Conservation (phyloP, 1,140 invertebrate genomes). For the Elysia chlorotica region DNA sequence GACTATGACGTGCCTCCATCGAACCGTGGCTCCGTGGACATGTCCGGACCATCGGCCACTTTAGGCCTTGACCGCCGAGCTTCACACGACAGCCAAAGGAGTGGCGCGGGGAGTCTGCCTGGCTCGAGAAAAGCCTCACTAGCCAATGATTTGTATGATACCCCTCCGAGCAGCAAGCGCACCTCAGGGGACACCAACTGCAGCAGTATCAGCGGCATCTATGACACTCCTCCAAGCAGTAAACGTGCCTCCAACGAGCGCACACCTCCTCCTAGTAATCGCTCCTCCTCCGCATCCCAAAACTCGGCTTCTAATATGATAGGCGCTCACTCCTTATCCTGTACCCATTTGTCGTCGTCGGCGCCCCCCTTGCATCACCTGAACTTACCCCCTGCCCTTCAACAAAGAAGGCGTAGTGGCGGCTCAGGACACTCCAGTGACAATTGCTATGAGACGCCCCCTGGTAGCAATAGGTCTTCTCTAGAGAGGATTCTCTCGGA, state of each 20-base stretch:
- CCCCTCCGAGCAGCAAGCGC: slow-evolving; percentile 38
- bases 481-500: slow-evolving; percentile 28
- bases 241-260: slow-evolving; percentile 27
- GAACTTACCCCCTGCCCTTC: too few species aligned
- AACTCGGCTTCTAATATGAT: slow-evolving; percentile 11
- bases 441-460: slow-evolving; percentile 29
- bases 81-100: not conserved
- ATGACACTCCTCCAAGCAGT: slow-evolving; percentile 43
- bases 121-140: slow-evolving; percentile 8
- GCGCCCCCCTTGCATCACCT: too few species aligned
- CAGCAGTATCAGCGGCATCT: slow-evolving; percentile 22
- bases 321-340: not conserved
- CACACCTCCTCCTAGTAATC: slow-evolving; percentile 28
- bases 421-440: slow-evolving; percentile 13
- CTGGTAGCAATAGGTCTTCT: slow-evolving; percentile 27
- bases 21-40: slow-evolving; percentile 28
- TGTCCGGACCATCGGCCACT: not conserved
- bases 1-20: slow-evolving; percentile 64
- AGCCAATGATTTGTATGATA: slow-evolving; percentile 31
- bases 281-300: slow-evolving; percentile 20
- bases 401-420: slow-evolving; percentile 7
- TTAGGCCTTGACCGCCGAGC: slow-evolving; percentile 3
- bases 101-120: too few species aligned
- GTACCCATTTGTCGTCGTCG: too few species aligned
- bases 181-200: slow-evolving; percentile 13